These are phyloP conservation scores for Larimichthys polyactis DNA, from an alignment of 2,113 vertebrate genomes.

Conservation along the genomic window DNA sequence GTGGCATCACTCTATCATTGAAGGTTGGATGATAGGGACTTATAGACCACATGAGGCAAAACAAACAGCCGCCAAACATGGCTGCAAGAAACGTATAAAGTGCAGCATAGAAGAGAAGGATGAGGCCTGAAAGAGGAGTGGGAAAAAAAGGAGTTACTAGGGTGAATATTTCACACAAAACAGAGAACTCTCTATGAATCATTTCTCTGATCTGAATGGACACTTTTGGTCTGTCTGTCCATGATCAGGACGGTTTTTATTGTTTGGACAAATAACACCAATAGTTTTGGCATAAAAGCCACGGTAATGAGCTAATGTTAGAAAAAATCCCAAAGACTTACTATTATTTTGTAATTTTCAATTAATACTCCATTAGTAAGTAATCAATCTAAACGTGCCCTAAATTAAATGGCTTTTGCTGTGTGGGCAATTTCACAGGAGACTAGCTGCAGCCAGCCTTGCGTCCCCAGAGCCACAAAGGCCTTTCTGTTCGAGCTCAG, in stretches of 20 bases:
- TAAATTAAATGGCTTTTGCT: conserved; percentile 82
- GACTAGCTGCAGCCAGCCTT: conserved; percentile 79
- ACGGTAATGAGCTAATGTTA: conserved; percentile 32
- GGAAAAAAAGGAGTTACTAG: not conserved
- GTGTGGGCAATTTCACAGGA: conserved; percentile 81
- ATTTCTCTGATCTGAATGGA: conserved; percentile 26
- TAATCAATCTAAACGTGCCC: conserved; percentile 76
- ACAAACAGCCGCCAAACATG: conserved; percentile 94
- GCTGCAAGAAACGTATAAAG: conserved; percentile 93
- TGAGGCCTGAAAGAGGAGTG: conserved; percentile 85
- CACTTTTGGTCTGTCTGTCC: conserved; percentile 44
- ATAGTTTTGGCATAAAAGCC: not conserved
- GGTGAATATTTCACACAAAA: conserved; percentile 22
- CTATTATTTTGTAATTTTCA: conserved; percentile 63
- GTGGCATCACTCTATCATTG: conserved; percentile 92
- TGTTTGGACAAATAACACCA: conserved; percentile 36
- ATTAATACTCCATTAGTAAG: conserved; percentile 75
- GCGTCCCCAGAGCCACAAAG: conserved; percentile 83
- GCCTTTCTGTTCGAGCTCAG: conserved; percentile 86
- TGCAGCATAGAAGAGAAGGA: conserved; percentile 92
- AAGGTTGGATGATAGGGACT: conserved; percentile 91
- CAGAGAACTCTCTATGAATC: not conserved
- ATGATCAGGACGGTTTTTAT: conserved; percentile 28
- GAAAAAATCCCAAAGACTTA: conserved; percentile 48
- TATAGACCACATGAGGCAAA: conserved; percentile 93